phyloP scores from a whole-genome alignment of 1,140 invertebrate species.

The Heterodera carotae region DNA sequence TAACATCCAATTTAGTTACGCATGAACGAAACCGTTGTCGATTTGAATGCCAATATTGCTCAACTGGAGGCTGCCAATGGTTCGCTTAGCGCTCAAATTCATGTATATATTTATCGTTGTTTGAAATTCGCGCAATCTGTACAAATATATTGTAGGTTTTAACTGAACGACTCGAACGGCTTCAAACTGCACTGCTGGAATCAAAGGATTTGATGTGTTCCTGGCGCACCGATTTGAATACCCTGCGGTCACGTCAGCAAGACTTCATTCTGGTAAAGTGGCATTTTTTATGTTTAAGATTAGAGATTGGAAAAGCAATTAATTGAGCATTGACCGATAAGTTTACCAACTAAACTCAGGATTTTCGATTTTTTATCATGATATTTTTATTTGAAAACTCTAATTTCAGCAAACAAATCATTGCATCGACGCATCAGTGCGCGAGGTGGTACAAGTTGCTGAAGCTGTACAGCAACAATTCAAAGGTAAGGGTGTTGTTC shows the following conservation, averaged over 20 bases:
- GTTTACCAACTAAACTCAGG: background rate
- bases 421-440: no score
- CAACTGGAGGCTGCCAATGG: background rate
- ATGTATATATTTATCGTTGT: background rate
- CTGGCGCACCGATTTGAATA: background rate
- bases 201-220: background rate
- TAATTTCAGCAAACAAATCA: no score
- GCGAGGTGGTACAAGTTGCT: no score
- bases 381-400: no score
- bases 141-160: background rate
- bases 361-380: background rate
- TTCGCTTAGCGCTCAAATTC: background rate
- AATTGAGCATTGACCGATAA: no score
- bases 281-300: no score
- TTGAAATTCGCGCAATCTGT: no score
- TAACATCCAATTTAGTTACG: background rate
- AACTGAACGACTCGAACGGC: background rate
- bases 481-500: no score
- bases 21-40: background rate
- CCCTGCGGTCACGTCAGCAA: background rate
- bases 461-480: no score
- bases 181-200: background rate
- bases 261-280: background rate
- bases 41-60: background rate
- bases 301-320: no score